Percentiles rank a stretch among this genome's conserved stretches.
Conservation (phyloP, 1,140 invertebrate genomes). For the Halesus radiatus region DNA sequence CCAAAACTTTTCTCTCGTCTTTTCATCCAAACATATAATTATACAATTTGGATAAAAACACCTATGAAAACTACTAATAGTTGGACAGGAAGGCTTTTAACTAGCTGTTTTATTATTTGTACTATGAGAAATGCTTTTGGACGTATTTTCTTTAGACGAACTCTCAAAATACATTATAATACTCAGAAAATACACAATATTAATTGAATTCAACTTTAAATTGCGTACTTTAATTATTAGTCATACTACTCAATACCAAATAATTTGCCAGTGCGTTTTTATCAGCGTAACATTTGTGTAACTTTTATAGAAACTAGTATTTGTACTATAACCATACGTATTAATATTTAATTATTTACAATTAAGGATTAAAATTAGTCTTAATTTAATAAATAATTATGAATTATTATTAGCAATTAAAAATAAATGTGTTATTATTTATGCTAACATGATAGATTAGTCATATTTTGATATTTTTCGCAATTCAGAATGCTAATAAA, state of each 20-base stretch:
- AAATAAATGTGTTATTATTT: background rate
- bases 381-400: background rate
- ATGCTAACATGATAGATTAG: background rate
- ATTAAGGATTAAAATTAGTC: constrained; percentile 10
- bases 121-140: too few species aligned
- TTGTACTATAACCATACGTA: constrained; percentile 41
- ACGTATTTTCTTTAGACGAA: too few species aligned
- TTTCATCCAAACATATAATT: too few species aligned
- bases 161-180: too few species aligned
- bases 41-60: too few species aligned
- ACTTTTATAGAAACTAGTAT: constrained; percentile 33
- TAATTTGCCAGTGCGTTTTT: constrained; percentile 35
- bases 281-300: background rate
- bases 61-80: too few species aligned
- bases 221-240: background rate
- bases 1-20: too few species aligned
- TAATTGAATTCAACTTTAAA: constrained; percentile 1
- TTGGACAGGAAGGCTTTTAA: too few species aligned
- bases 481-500: background rate
- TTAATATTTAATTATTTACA: constrained; percentile 18
- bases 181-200: background rate
- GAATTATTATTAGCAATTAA: background rate
- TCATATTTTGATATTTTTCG: constrained; percentile 1
- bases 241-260: constrained; percentile 29
- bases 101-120: too few species aligned